These are phyloP conservation scores for Meda fulgida DNA, from an alignment of 2,797 vertebrate species.

Conservation along the genomic window DNA sequence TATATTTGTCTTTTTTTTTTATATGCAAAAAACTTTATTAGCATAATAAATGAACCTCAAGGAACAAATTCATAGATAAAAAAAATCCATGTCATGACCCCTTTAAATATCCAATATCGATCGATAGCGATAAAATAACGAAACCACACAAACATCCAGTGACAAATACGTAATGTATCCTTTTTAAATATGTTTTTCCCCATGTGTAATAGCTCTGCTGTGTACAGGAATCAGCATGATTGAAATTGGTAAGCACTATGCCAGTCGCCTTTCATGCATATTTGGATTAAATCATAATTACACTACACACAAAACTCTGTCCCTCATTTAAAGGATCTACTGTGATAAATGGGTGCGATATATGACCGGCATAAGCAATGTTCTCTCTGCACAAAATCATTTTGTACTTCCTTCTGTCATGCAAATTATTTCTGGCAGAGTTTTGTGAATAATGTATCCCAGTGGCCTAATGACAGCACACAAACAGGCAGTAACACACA, in stretches of 20 bases:
- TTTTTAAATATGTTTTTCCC: constrained; percentile 25
- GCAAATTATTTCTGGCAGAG: constrained; percentile 71
- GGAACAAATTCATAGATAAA: background rate
- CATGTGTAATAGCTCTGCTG: constrained; percentile 22
- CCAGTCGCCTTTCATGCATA: constrained; percentile 36
- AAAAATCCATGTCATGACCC: background rate
- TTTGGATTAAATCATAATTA: constrained; percentile 54
- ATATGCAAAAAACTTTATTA: too few relatives aligned
- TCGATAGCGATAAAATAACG: background rate
- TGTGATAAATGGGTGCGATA: constrained; percentile 72
- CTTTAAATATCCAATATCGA: background rate
- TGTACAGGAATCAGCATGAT: constrained; percentile 24
- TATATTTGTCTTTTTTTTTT: too few relatives aligned
- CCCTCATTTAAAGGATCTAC: constrained; percentile 40
- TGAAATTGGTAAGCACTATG: constrained; percentile 39
- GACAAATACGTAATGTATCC: background rate
- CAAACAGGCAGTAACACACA: constrained; percentile 18
- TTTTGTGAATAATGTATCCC: constrained; percentile 74
- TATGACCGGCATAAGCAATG: constrained; percentile 63
- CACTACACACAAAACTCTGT: constrained; percentile 35
- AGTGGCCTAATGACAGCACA: constrained; percentile 68
- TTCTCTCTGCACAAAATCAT: constrained; percentile 64
- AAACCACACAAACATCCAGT: background rate
- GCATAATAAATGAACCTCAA: background rate
- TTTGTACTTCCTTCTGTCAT: constrained; percentile 72